Conservation (phyloP, 2,888 invertebrate genomes). For the Drosophila villosipedis region DNA sequence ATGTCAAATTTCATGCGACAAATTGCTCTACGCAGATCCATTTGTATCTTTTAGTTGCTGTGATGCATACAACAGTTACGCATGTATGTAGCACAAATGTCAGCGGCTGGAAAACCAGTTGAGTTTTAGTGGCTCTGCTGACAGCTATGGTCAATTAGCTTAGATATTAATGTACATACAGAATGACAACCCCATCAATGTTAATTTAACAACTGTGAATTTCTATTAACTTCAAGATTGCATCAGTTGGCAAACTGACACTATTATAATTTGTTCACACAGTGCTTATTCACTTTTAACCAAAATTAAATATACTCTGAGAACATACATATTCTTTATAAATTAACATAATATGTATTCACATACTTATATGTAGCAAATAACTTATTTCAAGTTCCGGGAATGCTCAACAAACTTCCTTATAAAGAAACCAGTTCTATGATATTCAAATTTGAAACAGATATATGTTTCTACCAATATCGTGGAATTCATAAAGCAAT, state of each 20-base stretch:
- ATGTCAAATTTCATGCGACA: conserved; percentile 41
- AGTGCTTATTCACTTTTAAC: conserved; percentile 27
- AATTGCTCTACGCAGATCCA: conserved; percentile 46
- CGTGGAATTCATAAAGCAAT: conserved; percentile 38
- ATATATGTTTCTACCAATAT: conserved; percentile 24
- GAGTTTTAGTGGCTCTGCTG: conserved; percentile 40
- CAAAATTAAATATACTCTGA: conserved; percentile 7
- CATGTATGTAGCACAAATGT: conserved; percentile 39
- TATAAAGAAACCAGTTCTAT: conserved; percentile 55
- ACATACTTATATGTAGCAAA: conserved; percentile 30
- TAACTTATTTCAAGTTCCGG: conserved; percentile 64
- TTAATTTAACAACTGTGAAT: conserved; percentile 36
- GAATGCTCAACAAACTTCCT: conserved; percentile 63
- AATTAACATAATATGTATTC: conserved; percentile 52
- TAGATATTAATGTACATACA: conserved; percentile 42
- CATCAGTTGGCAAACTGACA: conserved; percentile 1
- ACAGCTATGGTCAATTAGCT: conserved; percentile 75
- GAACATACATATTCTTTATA: conserved; percentile 1
- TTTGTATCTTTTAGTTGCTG: conserved; percentile 32
- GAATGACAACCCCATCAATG: conserved; percentile 37
- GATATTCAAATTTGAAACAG: conserved; percentile 19
- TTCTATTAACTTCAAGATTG: conserved; percentile 32
- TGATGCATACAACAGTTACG: conserved; percentile 44
- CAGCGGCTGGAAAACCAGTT: conserved; percentile 57
- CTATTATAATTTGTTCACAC: not conserved